A percentile compares a stretch with the other conserved stretches of the same genome.
These are phyloP conservation scores for Taenioides sp. DNA, from an alignment of 2,797 vertebrate species.

Conservation along the genomic window DNA sequence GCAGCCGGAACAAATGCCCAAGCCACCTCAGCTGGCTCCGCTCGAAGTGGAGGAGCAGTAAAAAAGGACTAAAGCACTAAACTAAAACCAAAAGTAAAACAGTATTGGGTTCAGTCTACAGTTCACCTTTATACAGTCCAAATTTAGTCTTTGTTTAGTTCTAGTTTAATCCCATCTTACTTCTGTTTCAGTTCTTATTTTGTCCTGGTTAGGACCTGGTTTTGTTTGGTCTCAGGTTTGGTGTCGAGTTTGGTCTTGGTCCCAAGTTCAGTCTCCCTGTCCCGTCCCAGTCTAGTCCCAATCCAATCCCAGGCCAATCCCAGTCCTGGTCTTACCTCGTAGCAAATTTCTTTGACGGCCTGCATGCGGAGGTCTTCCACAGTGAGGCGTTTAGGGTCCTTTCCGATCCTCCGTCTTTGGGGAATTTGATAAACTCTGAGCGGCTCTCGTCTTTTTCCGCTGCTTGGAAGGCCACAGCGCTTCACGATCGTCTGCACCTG, in stretches of 20 bases:
- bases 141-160: no score
- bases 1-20: no score
- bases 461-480: slow-evolving; percentile 87
- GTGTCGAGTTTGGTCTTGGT: neutral
- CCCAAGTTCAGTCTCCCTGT: no score
- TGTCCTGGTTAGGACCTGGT: neutral
- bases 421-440: slow-evolving; percentile 89
- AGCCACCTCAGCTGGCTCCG: no score
- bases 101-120: no score
- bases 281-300: neutral
- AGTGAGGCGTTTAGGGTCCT: slow-evolving; percentile 84
- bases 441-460: slow-evolving; percentile 85
- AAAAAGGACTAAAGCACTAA: no score
- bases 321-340: slow-evolving; percentile 70
- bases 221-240: neutral
- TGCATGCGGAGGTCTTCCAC: slow-evolving; percentile 88
- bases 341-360: slow-evolving; percentile 92
- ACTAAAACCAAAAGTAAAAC: no score
- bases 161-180: neutral
- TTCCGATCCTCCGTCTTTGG: slow-evolving; percentile 83
- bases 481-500: slow-evolving; percentile 83
- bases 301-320: no score
- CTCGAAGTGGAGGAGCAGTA: no score
- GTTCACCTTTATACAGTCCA: no score
- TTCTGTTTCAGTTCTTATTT: neutral